Evolutionary conservation across 2,113 vertebrate species (phyloP).

Genomic region (Mungos mungo): DNA sequence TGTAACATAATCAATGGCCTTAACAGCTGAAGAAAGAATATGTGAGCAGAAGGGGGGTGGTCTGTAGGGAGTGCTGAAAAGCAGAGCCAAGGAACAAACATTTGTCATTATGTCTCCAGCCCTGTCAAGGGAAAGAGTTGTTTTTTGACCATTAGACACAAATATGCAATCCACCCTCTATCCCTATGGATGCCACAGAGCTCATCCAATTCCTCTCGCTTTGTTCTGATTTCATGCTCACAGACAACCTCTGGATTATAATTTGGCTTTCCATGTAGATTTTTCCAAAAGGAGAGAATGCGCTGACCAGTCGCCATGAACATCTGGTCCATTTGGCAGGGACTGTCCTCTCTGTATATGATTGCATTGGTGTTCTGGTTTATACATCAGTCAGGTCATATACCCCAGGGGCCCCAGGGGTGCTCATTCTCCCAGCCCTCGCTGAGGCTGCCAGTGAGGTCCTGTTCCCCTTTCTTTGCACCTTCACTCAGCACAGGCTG

Average conservation of each 20-base stretch:
- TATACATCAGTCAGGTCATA: slow-evolving; percentile 65
- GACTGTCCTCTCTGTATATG: slow-evolving; percentile 70
- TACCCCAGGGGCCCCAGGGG: slow-evolving; percentile 41
- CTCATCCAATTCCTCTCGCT: slow-evolving; percentile 65
- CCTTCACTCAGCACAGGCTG: not conserved
- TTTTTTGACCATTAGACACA: slow-evolving; percentile 64
- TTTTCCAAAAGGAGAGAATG: slow-evolving; percentile 78
- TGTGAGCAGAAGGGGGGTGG: slow-evolving; percentile 66
- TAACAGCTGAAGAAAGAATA: slow-evolving; percentile 75
- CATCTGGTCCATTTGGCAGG: slow-evolving; percentile 79
- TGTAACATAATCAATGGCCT: slow-evolving; percentile 71
- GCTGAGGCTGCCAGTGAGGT: not conserved
- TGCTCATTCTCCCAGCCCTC: slow-evolving; percentile 45
- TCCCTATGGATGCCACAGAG: slow-evolving; percentile 68
- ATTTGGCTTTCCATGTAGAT: slow-evolving; percentile 73
- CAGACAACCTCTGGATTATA: slow-evolving; percentile 77
- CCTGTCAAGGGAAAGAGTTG: slow-evolving; percentile 71
- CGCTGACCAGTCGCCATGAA: slow-evolving; percentile 74
- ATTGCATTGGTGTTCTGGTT: slow-evolving; percentile 70
- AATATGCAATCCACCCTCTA: slow-evolving; percentile 53
- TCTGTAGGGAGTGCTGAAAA: slow-evolving; percentile 71
- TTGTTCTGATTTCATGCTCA: slow-evolving; percentile 77
- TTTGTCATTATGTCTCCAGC: slow-evolving; percentile 74
- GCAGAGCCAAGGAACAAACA: slow-evolving; percentile 76
- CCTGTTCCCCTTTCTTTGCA: not conserved